Base-by-base conservation (phyloP, 1,140 invertebrate genomes). In the Hycleus phaleratus region DNA sequence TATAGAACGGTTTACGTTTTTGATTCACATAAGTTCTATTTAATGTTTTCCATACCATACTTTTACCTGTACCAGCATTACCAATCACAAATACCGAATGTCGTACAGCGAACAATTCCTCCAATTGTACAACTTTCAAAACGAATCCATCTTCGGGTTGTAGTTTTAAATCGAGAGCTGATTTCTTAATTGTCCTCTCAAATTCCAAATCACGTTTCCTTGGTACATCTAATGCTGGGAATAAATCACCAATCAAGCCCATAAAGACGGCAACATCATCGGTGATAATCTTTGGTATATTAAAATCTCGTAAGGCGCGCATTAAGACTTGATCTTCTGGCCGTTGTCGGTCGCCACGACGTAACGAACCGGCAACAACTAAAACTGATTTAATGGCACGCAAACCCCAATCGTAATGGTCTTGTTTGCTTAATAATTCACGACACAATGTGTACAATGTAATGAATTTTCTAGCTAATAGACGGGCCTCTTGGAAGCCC, bases 51-150 rank as follows among this genome's bases (percentile, higher is more conserved):
- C 93, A 96, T 2, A 97, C 91, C 78, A 90, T 83, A 1, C 88
- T 87, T 74, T 97, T 97, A 3, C 95, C 95, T 1, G 91, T 93
- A 0, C 95, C 94, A n/a, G 94, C 87, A 70, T 86, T 85, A 4
- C 93, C 95, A 53, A 94, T 81, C 50, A 96, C 88, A 71, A 97
- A 97, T 2, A 97, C 93, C 0, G 93, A 96, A 77, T 97, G 94
- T 55, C 94, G 81, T 1, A 97, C 94, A 44, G 91, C 90, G 69
- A 97, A 86, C 32, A 97, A 73, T 75, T 97, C 93, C 66, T 93
- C 88, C 3, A 97, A 75, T 76, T 97, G 93, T 0, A 97, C 91
- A 60, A 96, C 83, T 77, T 89, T 89, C 53, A 89, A 75, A 66
- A 94, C 84, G 69, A 96, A 97, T 55, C 85, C 88, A 60, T 95